These are phyloP conservation scores for Drosophila fulvimacula DNA, from an alignment of 2,888 invertebrate genomes.

Conservation along the genomic window DNA sequence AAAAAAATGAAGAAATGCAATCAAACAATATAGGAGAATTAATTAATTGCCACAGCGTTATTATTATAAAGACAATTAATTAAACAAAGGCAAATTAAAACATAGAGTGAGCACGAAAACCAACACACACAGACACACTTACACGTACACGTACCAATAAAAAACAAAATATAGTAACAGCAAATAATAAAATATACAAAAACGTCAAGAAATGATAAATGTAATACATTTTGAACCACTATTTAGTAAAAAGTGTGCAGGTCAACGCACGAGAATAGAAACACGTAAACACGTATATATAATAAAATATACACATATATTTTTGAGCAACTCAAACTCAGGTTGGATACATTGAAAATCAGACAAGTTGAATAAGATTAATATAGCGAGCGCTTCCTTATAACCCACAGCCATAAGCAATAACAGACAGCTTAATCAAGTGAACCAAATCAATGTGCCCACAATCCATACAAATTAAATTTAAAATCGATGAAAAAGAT, in stretches of 20 bases:
- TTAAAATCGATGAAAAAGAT: slow-evolving; percentile 15
- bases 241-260: slow-evolving; percentile 55
- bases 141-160: slow-evolving; percentile 45
- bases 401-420: slow-evolving; percentile 74
- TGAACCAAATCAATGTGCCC: slow-evolving; percentile 45
- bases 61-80: slow-evolving; percentile 46
- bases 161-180: slow-evolving; percentile 31
- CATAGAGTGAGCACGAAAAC: slow-evolving; percentile 76
- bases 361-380: slow-evolving; percentile 72
- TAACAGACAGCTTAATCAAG: slow-evolving; percentile 38
- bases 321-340: slow-evolving; percentile 81
- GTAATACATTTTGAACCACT: slow-evolving; percentile 50
- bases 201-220: slow-evolving; percentile 37
- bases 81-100: slow-evolving; percentile 62
- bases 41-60: slow-evolving; percentile 51
- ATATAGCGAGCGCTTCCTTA: slow-evolving; percentile 78
- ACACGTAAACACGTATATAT: slow-evolving; percentile 43
- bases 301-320: slow-evolving; percentile 50
- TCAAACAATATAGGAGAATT: slow-evolving; percentile 47
- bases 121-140: slow-evolving; percentile 44
- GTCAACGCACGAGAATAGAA: slow-evolving; percentile 46
- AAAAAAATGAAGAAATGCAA: slow-evolving; percentile 35
- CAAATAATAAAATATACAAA: slow-evolving; percentile 29
- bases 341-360: slow-evolving; percentile 80
- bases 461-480: slow-evolving; percentile 32